phyloP scores from a whole-genome alignment of 2,797 vertebrate genomes.

The Melanotaenia maccullochi region DNA sequence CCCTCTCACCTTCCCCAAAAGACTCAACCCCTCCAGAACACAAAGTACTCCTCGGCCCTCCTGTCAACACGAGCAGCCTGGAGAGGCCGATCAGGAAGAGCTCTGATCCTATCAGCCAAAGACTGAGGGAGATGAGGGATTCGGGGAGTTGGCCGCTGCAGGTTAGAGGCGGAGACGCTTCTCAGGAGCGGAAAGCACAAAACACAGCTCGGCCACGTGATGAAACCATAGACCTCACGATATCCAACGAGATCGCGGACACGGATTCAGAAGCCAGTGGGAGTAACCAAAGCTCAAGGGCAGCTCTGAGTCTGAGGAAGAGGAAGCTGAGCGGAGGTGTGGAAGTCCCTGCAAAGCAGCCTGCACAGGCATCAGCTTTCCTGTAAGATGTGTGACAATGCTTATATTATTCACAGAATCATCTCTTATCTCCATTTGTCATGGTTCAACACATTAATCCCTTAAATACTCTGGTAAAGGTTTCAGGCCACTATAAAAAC shows the following conservation, averaged over 20 bases:
- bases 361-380: slow-evolving; percentile 38
- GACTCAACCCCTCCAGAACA: slow-evolving; percentile 45
- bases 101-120: slow-evolving; percentile 43
- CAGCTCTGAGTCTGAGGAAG: slow-evolving; percentile 62
- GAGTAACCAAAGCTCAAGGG: slow-evolving; percentile 48
- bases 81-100: slow-evolving; percentile 44
- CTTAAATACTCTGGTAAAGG: not conserved
- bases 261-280: slow-evolving; percentile 38
- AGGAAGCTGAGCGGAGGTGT: slow-evolving; percentile 68
- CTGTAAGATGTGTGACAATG: slow-evolving; percentile 56
- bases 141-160: slow-evolving; percentile 34
- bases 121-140: slow-evolving; percentile 33
- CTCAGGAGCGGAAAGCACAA: slow-evolving; percentile 53
- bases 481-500: too few relatives aligned
- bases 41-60: slow-evolving; percentile 18
- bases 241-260: slow-evolving; percentile 41
- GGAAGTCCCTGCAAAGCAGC: slow-evolving; percentile 67
- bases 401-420: not conserved
- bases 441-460: not conserved
- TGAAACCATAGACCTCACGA: slow-evolving; percentile 65
- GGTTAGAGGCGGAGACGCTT: slow-evolving; percentile 15
- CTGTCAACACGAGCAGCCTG: slow-evolving; percentile 16
- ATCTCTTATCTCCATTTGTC: not conserved
- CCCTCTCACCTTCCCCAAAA: slow-evolving; percentile 49
- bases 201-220: slow-evolving; percentile 29